Evolutionary conservation across 2,113 vertebrate species (phyloP).

Genomic region (Melozone crissalis): DNA sequence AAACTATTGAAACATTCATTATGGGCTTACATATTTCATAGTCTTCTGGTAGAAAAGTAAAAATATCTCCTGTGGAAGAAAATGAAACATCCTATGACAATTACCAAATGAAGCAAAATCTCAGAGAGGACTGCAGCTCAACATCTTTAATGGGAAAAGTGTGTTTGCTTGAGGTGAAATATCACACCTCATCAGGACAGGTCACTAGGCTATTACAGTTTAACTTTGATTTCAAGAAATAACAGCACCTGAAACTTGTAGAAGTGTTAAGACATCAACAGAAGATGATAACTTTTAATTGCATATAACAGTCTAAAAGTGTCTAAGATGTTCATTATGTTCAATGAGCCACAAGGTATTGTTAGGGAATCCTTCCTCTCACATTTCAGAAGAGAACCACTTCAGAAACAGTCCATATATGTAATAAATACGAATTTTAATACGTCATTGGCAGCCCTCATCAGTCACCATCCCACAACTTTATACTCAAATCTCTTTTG

Average conservation of each 20-base stretch:
- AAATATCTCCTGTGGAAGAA: not conserved
- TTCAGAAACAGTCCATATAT: not conserved
- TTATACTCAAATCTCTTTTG: not conserved
- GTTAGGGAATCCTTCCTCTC: not conserved
- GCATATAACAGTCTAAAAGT: not conserved
- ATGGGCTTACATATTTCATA: conserved; percentile 19
- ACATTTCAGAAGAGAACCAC: not conserved
- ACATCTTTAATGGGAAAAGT: not conserved
- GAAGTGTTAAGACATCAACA: not conserved
- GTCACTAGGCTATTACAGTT: not conserved
- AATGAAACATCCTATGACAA: not conserved
- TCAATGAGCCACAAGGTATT: not conserved
- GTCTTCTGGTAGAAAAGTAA: conserved; percentile 14
- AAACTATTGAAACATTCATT: conserved; percentile 13
- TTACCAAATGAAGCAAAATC: not conserved
- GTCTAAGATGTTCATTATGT: not conserved
- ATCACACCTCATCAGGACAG: not conserved
- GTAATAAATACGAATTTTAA: not conserved
- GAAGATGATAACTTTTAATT: not conserved
- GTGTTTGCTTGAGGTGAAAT: not conserved
- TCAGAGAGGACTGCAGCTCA: not conserved
- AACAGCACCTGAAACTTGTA: not conserved
- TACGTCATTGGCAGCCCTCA: not conserved
- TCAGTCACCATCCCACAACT: not conserved
- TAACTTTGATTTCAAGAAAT: conserved; percentile 23